Conservation (phyloP, 2,797 vertebrate genomes). For the Malurus leucopterus region DNA sequence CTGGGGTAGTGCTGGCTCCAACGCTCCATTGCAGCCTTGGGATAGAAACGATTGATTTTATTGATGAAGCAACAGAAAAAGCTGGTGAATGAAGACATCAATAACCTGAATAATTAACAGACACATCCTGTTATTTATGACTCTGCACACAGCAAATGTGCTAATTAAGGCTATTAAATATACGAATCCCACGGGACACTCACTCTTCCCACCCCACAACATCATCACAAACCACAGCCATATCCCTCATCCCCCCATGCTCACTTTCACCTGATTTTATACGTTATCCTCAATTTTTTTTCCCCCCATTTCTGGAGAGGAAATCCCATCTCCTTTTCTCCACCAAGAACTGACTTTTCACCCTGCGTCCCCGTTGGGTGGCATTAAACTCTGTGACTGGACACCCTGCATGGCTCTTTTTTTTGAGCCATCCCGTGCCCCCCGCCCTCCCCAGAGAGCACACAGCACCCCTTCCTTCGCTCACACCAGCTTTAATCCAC, state of each 20-base stretch:
- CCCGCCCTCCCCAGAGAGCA: neutral
- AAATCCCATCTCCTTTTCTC: neutral
- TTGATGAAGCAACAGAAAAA: neutral
- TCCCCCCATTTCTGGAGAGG: fast-evolving
- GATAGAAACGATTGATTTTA: neutral
- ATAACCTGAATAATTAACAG: neutral
- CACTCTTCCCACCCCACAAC: neutral
- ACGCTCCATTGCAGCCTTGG: neutral
- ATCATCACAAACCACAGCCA: neutral
- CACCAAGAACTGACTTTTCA: neutral
- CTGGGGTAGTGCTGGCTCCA: fast-evolving
- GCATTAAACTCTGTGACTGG: neutral
- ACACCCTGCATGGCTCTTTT: neutral
- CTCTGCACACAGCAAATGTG: neutral
- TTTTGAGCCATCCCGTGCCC: fast-evolving
- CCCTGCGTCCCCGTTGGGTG: neutral
- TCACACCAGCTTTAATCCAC: neutral
- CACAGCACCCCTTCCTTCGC: neutral
- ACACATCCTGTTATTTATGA: neutral
- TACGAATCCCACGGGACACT: neutral
- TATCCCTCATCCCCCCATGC: neutral
- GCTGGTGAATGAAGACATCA: neutral
- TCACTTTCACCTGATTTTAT: neutral
- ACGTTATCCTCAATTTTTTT: neutral
- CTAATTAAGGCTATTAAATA: neutral